Base-by-base conservation (phyloP, 2,113 vertebrate species). In the Rhinoptilus africanus region DNA sequence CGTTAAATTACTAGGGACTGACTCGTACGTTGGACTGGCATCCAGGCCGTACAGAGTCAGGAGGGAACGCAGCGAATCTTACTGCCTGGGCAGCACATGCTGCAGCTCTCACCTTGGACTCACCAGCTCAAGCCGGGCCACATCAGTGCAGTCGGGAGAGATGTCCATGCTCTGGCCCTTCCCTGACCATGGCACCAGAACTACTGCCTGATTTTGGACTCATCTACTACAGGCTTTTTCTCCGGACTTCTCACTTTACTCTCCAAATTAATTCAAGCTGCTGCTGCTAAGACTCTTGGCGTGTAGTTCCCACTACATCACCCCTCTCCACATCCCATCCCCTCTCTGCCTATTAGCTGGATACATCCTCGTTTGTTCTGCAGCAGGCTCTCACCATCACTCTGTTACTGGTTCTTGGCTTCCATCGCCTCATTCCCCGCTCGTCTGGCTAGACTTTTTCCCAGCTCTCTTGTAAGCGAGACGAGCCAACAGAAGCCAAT, bases 191-290 rank as follows among this genome's bases (percentile, higher is more conserved):
- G 0, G 17, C 15, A 48, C 74, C 82, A 78, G 68, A 32, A 19
- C 56, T 48, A 2, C 32, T 73, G 57, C 79, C 85, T 48, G 37
- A 26, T 62, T 77, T 80, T 77, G 83, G 68, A 50, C 18, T 27
- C 56, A 22, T 32, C 54, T 15, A 47, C 60, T 17, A 8, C 48
- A 16, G 39, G 5, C 57, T 45, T 89, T 48, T 48, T 20, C 39
- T 86, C 75, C 3, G 2, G 30, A 24, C 23, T 86, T 86, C 85
- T 80, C 76, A 21, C 60, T 71, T 88, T 21, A 32, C 63, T 90
- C 54, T 69, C 63, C 80, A 88, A 59, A 94, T 92, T 23, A 87
- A 51, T 82, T 28, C 87, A 81, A 57, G 91, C 92, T 88, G 92
- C 69, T 87, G 84, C 69, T 66, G 50, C 41, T 83, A 7, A n/a